Evolutionary conservation across 2,888 invertebrate species (phyloP).

Genomic region (Scelioninae gen. 1): DNA sequence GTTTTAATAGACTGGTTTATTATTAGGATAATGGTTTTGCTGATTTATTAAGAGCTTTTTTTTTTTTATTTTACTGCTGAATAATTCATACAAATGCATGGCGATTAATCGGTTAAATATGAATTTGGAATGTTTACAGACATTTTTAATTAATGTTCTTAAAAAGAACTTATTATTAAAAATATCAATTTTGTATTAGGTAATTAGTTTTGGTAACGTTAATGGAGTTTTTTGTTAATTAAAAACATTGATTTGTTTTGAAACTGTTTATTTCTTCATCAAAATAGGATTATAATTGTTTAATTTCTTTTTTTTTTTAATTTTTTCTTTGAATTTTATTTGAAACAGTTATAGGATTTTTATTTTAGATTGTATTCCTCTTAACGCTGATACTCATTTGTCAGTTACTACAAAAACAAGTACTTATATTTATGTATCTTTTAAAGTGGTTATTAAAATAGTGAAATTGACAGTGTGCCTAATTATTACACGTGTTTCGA

Average conservation of each 20-base stretch:
- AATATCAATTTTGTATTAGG: too few species aligned
- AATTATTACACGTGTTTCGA: slow-evolving; percentile 11
- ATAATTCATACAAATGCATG: too few species aligned
- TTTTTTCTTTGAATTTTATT: too few species aligned
- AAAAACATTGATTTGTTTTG: too few species aligned
- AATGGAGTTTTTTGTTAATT: too few species aligned
- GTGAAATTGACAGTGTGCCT: slow-evolving; percentile 23
- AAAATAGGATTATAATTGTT: too few species aligned
- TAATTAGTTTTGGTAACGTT: too few species aligned
- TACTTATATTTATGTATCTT: slow-evolving; percentile 19
- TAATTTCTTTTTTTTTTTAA: too few species aligned
- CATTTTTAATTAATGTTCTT: too few species aligned
- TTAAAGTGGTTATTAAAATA: slow-evolving; percentile 18
- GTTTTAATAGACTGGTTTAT: slow-evolving; percentile 8
- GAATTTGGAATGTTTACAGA: background rate
- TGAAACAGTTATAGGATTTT: background rate
- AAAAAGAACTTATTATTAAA: too few species aligned
- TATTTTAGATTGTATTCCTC: background rate
- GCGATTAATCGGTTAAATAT: background rate
- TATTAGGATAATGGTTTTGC: slow-evolving; percentile 17
- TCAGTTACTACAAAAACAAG: slow-evolving; percentile 7
- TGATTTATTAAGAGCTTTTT: slow-evolving; percentile 10
- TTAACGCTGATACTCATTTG: slow-evolving; percentile 11
- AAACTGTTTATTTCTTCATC: too few species aligned
- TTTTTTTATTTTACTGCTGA: background rate